Percentiles rank a stretch among this genome's conserved stretches.
Evolutionary conservation across 30 jellyfish, hydroid and myxozoan species (phyloP).

Genomic region (Turritopsis rubra): DNA sequence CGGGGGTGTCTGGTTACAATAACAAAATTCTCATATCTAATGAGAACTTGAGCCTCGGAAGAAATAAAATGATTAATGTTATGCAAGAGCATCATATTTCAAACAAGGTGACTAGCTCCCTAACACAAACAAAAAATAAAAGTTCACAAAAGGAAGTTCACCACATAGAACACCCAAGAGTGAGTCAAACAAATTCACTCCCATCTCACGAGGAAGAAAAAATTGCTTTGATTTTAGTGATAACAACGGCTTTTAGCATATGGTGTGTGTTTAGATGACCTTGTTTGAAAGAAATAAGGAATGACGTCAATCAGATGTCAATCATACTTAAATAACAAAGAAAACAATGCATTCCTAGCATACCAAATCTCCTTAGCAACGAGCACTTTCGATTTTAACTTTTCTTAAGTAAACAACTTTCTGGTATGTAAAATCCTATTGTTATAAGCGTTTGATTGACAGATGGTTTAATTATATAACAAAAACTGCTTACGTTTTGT

Average conservation of each 20-base stretch:
- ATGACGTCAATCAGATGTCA: not conserved
- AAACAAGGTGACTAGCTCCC: conserved; percentile 17
- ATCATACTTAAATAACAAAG: conserved; percentile 14
- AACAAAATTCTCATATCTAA: conserved; percentile 17
- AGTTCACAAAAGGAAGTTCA: conserved; percentile 18
- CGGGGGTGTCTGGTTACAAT: conserved; percentile 21
- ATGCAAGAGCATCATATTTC: conserved; percentile 15
- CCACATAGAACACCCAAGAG: conserved; percentile 14
- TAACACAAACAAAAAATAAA: conserved; percentile 1
- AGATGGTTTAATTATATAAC: conserved; percentile 17
- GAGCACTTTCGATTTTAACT: conserved; percentile 1
- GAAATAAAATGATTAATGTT: conserved; percentile 15
- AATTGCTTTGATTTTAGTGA: not conserved
- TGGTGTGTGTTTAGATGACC: not conserved
- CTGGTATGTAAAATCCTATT: conserved; percentile 13
- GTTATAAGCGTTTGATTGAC: conserved; percentile 20
- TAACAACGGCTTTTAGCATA: not conserved
- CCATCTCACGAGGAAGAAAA: not conserved
- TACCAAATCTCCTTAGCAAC: conserved; percentile 21
- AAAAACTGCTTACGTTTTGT: conserved; percentile 14
- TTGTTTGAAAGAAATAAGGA: not conserved
- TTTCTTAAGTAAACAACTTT: conserved; percentile 12
- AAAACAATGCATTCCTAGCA: conserved; percentile 19
- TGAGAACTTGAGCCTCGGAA: conserved; percentile 22
- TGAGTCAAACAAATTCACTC: not conserved